These are phyloP conservation scores for Microctenopoma steveboyesi DNA, from an alignment of 2,797 vertebrate species.

Conservation along the genomic window DNA sequence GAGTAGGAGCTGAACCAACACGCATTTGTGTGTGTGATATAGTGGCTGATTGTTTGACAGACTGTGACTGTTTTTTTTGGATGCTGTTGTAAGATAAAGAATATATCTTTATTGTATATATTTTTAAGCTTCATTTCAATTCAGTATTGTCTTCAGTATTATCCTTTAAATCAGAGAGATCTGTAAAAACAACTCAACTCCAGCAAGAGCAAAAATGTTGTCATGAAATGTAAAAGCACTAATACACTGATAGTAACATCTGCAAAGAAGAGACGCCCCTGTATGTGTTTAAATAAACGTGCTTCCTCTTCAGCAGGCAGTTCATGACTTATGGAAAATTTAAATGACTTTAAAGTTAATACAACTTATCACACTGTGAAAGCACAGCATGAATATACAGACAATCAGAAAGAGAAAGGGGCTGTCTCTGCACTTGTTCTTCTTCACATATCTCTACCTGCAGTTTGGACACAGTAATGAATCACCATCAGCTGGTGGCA, in stretches of 20 bases:
- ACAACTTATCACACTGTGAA: constrained; percentile 11
- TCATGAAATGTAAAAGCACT: no score
- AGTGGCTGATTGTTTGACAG: not conserved
- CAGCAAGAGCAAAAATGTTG: no score
- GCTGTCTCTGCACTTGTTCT: constrained; percentile 4
- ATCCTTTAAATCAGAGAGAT: not conserved
- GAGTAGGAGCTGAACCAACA: constrained; percentile 27
- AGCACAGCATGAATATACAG: not conserved
- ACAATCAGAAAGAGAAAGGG: constrained; percentile 5
- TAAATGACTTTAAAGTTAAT: constrained; percentile 19
- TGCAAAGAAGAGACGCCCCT: no score
- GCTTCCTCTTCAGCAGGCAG: not conserved
- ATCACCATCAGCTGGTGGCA: constrained; percentile 11
- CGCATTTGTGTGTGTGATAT: constrained; percentile 8
- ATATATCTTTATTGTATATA: no score
- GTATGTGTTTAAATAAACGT: no score
- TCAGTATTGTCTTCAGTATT: no score
- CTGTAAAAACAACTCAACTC: not conserved
- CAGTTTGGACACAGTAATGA: not conserved
- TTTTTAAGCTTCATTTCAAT: no score
- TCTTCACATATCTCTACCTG: not conserved
- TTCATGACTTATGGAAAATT: constrained; percentile 25
- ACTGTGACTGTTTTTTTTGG: no score
- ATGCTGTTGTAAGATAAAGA: no score
- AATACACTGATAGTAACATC: no score